A percentile compares a stretch with the other conserved stretches of the same genome.
Evolutionary conservation across 1,140 invertebrate species (phyloP).

Genomic region (Lanistes nyassanus): DNA sequence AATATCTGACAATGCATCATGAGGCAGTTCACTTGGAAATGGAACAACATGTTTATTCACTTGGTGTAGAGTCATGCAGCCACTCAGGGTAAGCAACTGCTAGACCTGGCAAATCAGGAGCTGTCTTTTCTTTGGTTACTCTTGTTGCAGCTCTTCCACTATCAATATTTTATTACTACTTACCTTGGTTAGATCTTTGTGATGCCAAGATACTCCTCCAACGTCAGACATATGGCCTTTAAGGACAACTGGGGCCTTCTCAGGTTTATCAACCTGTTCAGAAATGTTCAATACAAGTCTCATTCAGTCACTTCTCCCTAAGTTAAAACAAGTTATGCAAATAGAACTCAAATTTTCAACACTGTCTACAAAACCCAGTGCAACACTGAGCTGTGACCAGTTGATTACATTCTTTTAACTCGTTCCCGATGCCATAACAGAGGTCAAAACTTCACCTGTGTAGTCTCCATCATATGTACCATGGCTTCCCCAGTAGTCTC

Average conservation of each 20-base stretch:
- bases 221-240: slow-evolving; percentile 7
- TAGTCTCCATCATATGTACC: no score
- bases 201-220: slow-evolving; percentile 3
- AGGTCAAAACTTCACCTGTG: background rate
- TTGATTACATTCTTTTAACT: background rate
- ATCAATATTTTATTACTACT: no score
- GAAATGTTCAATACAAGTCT: background rate
- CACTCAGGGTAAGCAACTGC: no score
- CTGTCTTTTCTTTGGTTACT: no score
- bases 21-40: no score
- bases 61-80: no score
- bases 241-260: slow-evolving; percentile 2
- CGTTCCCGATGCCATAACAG: background rate
- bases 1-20: no score
- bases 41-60: no score
- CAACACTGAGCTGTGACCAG: background rate
- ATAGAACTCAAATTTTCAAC: background rate
- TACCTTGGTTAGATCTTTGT: slow-evolving; percentile 14
- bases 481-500: no score
- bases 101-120: no score
- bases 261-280: slow-evolving; percentile 6
- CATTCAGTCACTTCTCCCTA: background rate
- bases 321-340: background rate
- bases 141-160: no score
- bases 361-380: background rate